phyloP scores from a whole-genome alignment of 2,113 vertebrate species.

The Tyto alba region DNA sequence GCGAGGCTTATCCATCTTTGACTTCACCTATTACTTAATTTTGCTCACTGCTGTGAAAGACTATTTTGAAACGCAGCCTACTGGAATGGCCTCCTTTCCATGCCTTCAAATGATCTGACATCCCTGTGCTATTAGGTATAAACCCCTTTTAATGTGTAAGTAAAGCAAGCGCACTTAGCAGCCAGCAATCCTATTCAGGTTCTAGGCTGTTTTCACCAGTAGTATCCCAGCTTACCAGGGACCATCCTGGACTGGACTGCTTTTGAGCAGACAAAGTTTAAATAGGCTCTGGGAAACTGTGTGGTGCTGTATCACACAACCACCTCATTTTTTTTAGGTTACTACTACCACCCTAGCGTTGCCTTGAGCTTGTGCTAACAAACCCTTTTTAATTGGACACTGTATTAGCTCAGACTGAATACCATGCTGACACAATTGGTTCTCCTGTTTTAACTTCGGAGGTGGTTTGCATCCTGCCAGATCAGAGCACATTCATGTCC shows the following conservation, averaged over 20 bases:
- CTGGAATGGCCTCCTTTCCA: not conserved
- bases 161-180: not conserved
- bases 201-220: not conserved
- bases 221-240: not conserved
- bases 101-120: not conserved
- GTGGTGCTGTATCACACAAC: not conserved
- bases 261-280: not conserved
- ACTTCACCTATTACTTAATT: not conserved
- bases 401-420: not conserved
- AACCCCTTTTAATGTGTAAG: not conserved
- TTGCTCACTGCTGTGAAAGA: not conserved
- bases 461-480: not conserved
- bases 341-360: conserved; percentile 7
- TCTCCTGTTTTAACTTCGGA: not conserved
- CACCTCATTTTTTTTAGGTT: conserved; percentile 40
- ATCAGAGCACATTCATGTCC: not conserved
- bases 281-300: no score
- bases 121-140: not conserved
- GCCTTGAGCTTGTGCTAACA: not conserved
- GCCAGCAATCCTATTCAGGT: not conserved
- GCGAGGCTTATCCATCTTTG: not conserved
- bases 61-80: not conserved
- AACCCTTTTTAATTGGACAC: not conserved
- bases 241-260: not conserved
- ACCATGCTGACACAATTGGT: not conserved